These are phyloP conservation scores for Drosophila eugracilis DNA, from an alignment of 1,140 invertebrate genomes.

Conservation along the genomic window DNA sequence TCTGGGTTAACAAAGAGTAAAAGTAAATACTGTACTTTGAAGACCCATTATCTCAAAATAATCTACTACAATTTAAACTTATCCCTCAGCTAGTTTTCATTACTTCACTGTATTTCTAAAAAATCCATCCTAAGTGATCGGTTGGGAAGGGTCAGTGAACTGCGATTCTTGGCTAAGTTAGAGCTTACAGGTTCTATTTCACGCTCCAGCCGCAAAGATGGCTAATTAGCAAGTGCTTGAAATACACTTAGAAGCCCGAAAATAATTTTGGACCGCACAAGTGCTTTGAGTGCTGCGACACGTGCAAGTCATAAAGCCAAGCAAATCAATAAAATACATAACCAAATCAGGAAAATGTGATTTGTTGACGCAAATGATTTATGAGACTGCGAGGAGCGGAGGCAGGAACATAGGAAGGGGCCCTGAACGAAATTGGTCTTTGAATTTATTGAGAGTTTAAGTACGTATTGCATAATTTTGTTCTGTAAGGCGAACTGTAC, in stretches of 20 bases:
- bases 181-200: constrained; percentile 51
- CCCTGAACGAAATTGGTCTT: neutral
- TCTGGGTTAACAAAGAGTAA: too few relatives aligned
- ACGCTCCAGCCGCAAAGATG: constrained; percentile 41
- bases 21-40: too few relatives aligned
- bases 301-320: constrained; percentile 70
- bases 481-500: too few relatives aligned
- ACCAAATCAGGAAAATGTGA: constrained; percentile 59
- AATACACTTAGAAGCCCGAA: constrained; percentile 33
- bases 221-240: constrained; percentile 41
- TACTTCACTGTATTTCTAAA: too few relatives aligned
- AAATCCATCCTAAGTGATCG: too few relatives aligned
- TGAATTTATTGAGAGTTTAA: too few relatives aligned
- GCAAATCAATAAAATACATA: constrained; percentile 78
- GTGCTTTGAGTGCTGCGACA: constrained; percentile 63
- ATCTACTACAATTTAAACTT: too few relatives aligned
- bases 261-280: constrained; percentile 42
- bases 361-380: constrained; percentile 74
- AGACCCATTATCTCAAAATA: too few relatives aligned
- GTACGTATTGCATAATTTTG: too few relatives aligned
- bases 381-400: constrained; percentile 22
- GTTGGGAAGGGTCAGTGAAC: constrained; percentile 58
- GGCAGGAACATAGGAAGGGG: neutral
- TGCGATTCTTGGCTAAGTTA: constrained; percentile 7
- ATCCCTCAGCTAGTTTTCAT: too few relatives aligned